Base-by-base conservation (phyloP, 53 echinoderm and acorn worm species). In the Holothuria leucospilota region DNA sequence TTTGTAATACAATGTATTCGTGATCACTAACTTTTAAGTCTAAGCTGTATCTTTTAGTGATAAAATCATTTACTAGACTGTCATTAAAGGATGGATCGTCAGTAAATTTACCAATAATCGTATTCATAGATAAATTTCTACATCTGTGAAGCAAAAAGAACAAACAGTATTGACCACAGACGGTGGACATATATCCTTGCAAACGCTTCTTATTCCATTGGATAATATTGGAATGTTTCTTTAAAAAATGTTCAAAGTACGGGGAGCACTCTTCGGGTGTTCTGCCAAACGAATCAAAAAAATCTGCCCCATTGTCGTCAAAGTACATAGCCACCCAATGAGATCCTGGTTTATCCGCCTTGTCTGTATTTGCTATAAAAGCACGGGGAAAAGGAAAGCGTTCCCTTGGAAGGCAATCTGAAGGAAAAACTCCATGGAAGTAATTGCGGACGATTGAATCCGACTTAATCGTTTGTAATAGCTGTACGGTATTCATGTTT, bases 201-300 rank as follows among this genome's bases (percentile, higher is more conserved):
- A 91, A 30, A n/a, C 87, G 89, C 25, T 71, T 27, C 6, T 25
- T 11, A 24, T 91, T 42, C 46, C 71, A n/a, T 5, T 28, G 1
- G 1, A 18, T 2, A 2, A 62, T 1, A 62, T 62, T 62, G 2
- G 52, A 20, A 20, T 34, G 34, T 34, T 21, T 27, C 5, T 23
- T 77, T 51, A 15, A 77, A 53, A 51, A 77, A 28, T 10, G 11
- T 77, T 4, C 23, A 77, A 7, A 26, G 41, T 34, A 34, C 1
- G 34, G 34, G 34, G 3, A 34, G 3, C 3, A 34, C 34, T 34
- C 34, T 34, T 34, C 66, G 2, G 89, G 71, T 25, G 87, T 82
- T n/a, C 40, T 24, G 20, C 94, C 91, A 25, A 87, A 91, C 1
- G 94, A 91, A 42, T 94, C 91, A 42, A 92, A 92, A 38, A 69